Evolutionary conservation across 1,140 invertebrate species (phyloP), one percentile per base, ranked within the genome.

Genomic region (Temnothorax longispinosus): DNA sequence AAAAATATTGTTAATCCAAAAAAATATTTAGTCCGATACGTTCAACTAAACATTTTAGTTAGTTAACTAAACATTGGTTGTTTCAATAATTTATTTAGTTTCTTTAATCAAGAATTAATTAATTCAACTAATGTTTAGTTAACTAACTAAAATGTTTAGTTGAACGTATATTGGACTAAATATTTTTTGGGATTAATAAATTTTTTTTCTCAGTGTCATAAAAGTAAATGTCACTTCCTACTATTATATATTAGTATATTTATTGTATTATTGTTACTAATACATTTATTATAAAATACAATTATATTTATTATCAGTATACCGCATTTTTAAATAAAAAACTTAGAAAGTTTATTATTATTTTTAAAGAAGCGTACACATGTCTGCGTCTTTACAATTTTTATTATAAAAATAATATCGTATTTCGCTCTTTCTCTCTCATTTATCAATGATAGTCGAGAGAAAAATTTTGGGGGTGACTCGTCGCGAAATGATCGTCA

Each of bases 401-500:
- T 15, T 41, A 41, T 76, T 41, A 8, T 15, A 44, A 76, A 77
- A 64, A 7, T 47, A 32, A 44, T 64, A 64, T 44, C 8, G 74
- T 10, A 18, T 27, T 58, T 64, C 35, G 7, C 35, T 65, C 62
- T 72, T 4, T 52, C 47, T 74, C 0, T 44, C 6, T 52, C 8
- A 44, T 71, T 13, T 32, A 27, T 81, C 27, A 71, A 71, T 69
- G 35, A 81, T n/a, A 10, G 5, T 7, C 18, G 52, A n/a, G 18
- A 18, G 52, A 54, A n/a, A 6, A 54, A n/a, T 3, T n/a, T 81
- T 13, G 41, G 10, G 62, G 62, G 27, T 1, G 52, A 58, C 78
- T 72, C 38, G 76, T 65, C 41, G 13, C 10, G 50, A 13, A 82
- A 47, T 72, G 52, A 82, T 72, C 65, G 35, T 82, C 78, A 58